phyloP scores from a whole-genome alignment of 2,113 vertebrate species.

The Epinephelus lanceolatus region DNA sequence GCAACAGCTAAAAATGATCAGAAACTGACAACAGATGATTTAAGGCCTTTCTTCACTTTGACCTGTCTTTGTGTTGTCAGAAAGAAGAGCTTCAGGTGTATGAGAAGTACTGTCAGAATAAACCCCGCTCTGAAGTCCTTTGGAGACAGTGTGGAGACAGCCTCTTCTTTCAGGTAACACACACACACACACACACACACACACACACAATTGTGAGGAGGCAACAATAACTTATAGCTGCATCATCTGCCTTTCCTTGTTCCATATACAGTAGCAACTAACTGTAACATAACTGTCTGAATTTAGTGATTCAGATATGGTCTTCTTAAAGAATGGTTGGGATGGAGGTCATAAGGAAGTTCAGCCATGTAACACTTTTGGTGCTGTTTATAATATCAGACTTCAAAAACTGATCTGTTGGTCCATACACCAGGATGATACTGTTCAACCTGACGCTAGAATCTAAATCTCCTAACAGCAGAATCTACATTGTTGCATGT shows the following conservation, averaged over 20 bases:
- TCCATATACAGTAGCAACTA: too few relatives aligned
- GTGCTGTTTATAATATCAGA: too few relatives aligned
- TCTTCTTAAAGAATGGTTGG: too few relatives aligned
- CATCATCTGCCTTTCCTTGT: too few relatives aligned
- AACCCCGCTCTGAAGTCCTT: slow-evolving; percentile 92
- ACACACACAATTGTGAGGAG: too few relatives aligned
- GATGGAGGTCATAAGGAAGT: too few relatives aligned
- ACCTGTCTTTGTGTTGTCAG: slow-evolving; percentile 78
- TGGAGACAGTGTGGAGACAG: slow-evolving; percentile 96
- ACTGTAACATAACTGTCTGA: too few relatives aligned
- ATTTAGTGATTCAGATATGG: too few relatives aligned
- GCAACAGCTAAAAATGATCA: background rate
- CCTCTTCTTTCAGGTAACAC: slow-evolving; percentile 91
- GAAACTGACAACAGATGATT: background rate
- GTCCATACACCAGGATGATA: background rate
- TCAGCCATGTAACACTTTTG: too few relatives aligned
- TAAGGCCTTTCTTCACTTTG: background rate
- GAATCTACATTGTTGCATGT: too few relatives aligned
- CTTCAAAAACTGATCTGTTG: background rate
- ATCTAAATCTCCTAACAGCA: too few relatives aligned
- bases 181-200: background rate
- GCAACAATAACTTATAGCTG: too few relatives aligned
- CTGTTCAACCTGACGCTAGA: background rate
- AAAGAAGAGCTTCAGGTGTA: slow-evolving; percentile 97
- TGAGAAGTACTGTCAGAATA: slow-evolving; percentile 96